phyloP scores from a whole-genome alignment of 2,797 vertebrate genomes.

The Anomalospiza imberbis region DNA sequence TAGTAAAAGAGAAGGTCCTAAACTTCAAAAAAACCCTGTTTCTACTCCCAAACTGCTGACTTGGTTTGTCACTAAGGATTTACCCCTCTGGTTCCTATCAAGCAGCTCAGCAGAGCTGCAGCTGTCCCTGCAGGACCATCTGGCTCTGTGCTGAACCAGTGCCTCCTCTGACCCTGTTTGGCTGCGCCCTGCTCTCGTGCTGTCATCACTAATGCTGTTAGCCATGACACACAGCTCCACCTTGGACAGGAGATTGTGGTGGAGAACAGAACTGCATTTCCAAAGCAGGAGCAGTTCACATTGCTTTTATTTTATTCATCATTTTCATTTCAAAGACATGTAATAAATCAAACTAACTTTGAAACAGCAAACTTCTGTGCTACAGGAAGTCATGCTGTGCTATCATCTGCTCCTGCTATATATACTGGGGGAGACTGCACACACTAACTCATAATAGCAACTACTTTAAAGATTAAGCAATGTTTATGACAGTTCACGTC shows the following conservation, averaged over 20 bases:
- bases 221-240: neutral
- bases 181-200: neutral
- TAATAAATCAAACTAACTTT: constrained; percentile 68
- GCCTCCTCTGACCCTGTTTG: constrained; percentile 16
- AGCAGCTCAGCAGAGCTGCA: constrained; percentile 46
- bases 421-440: neutral
- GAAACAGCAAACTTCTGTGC: constrained; percentile 66
- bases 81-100: constrained; percentile 39
- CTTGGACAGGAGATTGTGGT: neutral
- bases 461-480: constrained; percentile 15
- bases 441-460: neutral
- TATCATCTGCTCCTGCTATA: constrained; percentile 69
- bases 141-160: constrained; percentile 31
- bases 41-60: neutral
- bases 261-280: neutral
- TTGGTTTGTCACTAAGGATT: constrained; percentile 43
- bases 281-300: neutral
- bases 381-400: constrained; percentile 72
- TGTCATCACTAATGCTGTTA: neutral
- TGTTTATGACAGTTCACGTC: neutral
- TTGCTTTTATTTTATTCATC: constrained; percentile 48
- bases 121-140: constrained; percentile 63
- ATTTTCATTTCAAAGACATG: constrained; percentile 26
- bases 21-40: neutral
- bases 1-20: neutral